Evolutionary conservation across 1,140 invertebrate genomes (phyloP), one percentile per base, ranked within the genome.

Genomic region (Drosophila kepulauana): DNA sequence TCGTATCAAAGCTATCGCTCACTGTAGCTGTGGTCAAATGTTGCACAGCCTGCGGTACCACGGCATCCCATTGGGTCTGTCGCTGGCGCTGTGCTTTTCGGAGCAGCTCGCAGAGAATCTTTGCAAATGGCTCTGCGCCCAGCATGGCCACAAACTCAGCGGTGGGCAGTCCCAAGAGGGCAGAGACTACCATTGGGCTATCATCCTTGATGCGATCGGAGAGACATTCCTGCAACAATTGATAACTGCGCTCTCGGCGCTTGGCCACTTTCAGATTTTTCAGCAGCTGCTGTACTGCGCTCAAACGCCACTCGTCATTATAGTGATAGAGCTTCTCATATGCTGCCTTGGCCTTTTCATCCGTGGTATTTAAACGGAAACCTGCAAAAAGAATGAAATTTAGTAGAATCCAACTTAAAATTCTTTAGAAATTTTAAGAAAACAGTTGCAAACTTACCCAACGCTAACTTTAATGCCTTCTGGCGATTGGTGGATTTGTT

Each of bases 241-340:
- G 93, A 45, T 91, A 79, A 76, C 95, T 94, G 56, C 88, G 87
- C 49, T 85, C 74, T 0, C 78, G 75, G 1, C 68, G 71, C 33
- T 80, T 81, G 11, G 67, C 90, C 28, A 92, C 82, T 70, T 93
- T 94, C 0, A 95, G 82, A 43, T 84, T 94, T 46, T 77, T 38
- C 2, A 93, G 73, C 48, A 95, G 93, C 75, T 93, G 94, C 75
- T 94, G 93, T 0, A 97, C 93, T 0, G 95, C 96, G 71, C 94
- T 90, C 1, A 94, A 91, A 73, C 96, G 93, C 51, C 95, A 93
- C 58, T 94, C 91, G 0, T 95, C 76, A 84, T 94, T 95, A 5
- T 94, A 92, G 82, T 96, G 95, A 78, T 95, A 95, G 1, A 97
- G 88, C 54, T 95, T 95, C 81, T 95, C 94, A 67, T 96, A 95